Conservation (phyloP, 2,888 invertebrate genomes). For the Cyclophora albipunctata region DNA sequence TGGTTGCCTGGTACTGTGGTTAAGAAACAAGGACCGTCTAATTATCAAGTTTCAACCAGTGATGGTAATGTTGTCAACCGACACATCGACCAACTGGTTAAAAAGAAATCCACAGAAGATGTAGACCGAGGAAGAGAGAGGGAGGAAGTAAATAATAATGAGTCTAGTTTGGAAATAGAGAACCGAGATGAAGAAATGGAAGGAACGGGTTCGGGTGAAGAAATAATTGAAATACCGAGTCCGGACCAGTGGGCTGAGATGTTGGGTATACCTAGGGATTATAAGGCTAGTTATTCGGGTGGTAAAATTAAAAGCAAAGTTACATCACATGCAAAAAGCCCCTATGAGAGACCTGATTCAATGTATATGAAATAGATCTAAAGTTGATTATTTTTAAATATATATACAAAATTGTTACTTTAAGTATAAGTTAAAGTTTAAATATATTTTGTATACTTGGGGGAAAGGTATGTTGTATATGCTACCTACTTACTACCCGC, state of each 20-base stretch:
- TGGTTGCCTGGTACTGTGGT: neutral
- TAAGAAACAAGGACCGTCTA: neutral
- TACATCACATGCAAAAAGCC: neutral
- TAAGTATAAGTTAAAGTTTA: neutral
- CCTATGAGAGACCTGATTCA: neutral
- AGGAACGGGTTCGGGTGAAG: neutral
- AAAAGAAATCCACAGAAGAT: neutral
- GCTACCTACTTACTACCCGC: too few relatives aligned
- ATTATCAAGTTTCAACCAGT: neutral
- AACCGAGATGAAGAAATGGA: neutral
- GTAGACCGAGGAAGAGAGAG: neutral
- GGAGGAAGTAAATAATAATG: neutral
- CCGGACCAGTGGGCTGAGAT: neutral
- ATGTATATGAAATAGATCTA: neutral
- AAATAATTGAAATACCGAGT: neutral
- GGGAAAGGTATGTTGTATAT: neutral
- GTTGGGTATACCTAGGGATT: neutral
- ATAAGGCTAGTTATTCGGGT: neutral
- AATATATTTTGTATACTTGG: neutral
- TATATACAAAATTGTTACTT: neutral
- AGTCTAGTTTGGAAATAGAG: neutral
- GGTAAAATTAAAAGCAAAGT: neutral
- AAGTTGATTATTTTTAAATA: neutral
- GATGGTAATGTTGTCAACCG: neutral
- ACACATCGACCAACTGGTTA: neutral